These are phyloP conservation scores for Lasiurus cinereus DNA, from an alignment of 2,113 vertebrate species.

Conservation along the genomic window DNA sequence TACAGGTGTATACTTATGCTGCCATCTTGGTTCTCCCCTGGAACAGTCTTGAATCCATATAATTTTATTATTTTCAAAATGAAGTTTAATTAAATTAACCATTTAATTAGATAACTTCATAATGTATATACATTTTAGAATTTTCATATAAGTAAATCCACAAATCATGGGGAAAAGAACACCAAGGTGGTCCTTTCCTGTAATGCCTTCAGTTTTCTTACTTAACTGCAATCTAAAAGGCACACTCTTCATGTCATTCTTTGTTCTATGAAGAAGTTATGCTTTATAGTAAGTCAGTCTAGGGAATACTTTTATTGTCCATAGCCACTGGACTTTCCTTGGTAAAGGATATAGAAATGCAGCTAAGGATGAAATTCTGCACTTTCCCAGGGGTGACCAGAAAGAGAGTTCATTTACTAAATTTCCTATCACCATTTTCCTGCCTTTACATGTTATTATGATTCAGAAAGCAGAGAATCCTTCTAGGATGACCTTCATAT, in stretches of 20 bases:
- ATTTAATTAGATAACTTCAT: background rate
- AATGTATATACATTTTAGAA: background rate
- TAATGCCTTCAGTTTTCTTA: background rate
- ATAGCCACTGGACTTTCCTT: background rate
- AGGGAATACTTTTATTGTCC: background rate
- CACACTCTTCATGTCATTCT: background rate
- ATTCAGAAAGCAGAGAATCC: background rate
- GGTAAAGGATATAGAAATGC: background rate
- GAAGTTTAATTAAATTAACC: background rate
- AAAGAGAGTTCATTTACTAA: background rate
- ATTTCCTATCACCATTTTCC: background rate
- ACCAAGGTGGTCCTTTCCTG: background rate
- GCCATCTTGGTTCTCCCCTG: no score
- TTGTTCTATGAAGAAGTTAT: background rate
- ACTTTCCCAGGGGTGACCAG: background rate
- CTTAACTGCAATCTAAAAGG: background rate
- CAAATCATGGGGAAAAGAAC: background rate
- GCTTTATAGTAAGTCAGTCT: background rate
- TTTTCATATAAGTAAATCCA: conserved; percentile 46
- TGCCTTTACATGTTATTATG: background rate
- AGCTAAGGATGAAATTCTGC: background rate
- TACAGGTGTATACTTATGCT: no score
- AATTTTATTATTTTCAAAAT: conserved; percentile 53
- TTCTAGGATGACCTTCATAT: background rate
- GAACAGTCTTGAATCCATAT: background rate